These are phyloP conservation scores for Gallinago jamesoni DNA, from an alignment of 2,113 vertebrate genomes.

Conservation along the genomic window DNA sequence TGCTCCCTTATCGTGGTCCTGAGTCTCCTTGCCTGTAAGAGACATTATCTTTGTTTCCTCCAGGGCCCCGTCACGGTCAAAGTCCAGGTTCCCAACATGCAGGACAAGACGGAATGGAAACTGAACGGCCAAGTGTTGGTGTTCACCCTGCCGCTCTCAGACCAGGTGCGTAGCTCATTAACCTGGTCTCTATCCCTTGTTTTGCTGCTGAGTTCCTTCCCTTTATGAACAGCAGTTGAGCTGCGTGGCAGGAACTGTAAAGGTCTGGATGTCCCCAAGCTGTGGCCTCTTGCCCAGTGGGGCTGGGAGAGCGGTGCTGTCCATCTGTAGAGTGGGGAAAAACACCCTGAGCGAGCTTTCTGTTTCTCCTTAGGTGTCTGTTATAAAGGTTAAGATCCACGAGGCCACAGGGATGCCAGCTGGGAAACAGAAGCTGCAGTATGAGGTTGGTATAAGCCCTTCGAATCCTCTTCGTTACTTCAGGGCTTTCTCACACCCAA, in stretches of 20 bases:
- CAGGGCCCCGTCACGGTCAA: constrained; percentile 97
- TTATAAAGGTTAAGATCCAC: constrained; percentile 99
- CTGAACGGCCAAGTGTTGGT: constrained; percentile 92
- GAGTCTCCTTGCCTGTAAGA: not conserved
- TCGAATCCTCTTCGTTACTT: not conserved
- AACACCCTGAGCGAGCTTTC: not conserved
- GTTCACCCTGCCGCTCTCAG: constrained; percentile 94
- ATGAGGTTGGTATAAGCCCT: constrained; percentile 81
- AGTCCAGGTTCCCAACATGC: constrained; percentile 99
- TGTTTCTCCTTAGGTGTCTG: constrained; percentile 85
- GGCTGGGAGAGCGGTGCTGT: not conserved
- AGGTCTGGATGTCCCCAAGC: not conserved
- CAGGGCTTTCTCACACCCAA: not conserved
- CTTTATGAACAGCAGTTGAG: not conserved
- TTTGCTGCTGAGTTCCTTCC: not conserved
- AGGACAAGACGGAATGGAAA: constrained; percentile 99
- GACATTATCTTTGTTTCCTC: not conserved
- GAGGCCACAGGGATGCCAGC: constrained; percentile 98
- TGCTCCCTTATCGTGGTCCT: not conserved
- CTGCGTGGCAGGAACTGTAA: not conserved
- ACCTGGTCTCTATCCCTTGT: not conserved
- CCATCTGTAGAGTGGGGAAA: not conserved
- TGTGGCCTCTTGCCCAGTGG: not conserved
- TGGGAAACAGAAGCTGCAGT: constrained; percentile 98
- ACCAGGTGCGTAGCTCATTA: constrained; percentile 82